Base-by-base conservation (phyloP, 2,113 vertebrate species). In the Tiliqua scincoides region DNA sequence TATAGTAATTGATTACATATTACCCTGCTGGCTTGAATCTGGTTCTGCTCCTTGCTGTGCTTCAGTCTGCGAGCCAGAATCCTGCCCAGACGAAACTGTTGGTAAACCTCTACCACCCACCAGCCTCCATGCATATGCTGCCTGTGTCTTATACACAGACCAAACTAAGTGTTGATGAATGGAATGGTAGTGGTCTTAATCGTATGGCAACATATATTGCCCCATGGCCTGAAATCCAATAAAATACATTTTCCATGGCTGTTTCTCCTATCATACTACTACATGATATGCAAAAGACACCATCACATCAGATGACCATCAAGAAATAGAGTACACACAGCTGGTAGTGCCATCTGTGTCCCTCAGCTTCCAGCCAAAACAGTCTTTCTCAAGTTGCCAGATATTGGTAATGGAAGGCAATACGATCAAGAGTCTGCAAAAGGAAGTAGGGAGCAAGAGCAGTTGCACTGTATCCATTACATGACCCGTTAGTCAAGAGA, bases 311-410 rank as follows among this genome's bases (percentile, higher is more conserved):
- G 20, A 79, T 23, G 43, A 62, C 15, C 37, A 86, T 89, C 80
- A 85, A 43, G 3, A 43, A 70, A 30, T 68, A 83, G 59, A 6
- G 1, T 75, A 40, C 35, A 10, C 12, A 65, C 27, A 85, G 27
- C 1, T 90, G 89, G 1, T 48, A 43, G 30, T 76, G 18, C 11
- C 21, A 65, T 68, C 54, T 82, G 1, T 57, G 52, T 88, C 37
- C 23, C 63, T 32, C 30, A 77, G 0, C 76, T 90, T 90, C 79
- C 74, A 89, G 20, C 15, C 63, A 78, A 61, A 48, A 5, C 52
- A 65, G 23, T 4, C 67, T 88, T 90, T 86, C 7, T 35, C 20
- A 82, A 88, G 14, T 85, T 37, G 88, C 6, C 2, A 78, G 43
- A 18, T 83, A 32, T 84, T 65, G 43, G 11, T 80, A 87, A 85